Conservation (phyloP, 2,113 vertebrate genomes). For the Tricholaema leucomelas region DNA sequence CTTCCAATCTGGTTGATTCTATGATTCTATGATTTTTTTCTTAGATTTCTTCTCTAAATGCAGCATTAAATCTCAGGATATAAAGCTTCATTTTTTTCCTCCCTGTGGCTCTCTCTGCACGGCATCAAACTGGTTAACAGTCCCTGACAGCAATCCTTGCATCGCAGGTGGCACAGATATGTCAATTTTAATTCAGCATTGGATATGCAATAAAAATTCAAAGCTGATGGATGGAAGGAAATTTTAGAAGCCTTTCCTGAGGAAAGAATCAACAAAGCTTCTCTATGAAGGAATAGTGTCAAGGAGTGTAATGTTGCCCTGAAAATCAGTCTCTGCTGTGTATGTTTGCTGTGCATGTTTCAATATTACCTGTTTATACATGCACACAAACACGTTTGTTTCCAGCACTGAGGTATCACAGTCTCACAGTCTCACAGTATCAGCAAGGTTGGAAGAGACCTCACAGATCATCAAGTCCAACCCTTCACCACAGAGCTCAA, state of each 20-base stretch:
- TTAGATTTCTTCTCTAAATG: neutral
- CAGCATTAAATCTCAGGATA: neutral
- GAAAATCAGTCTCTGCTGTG: neutral
- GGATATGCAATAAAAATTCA: conserved; percentile 13
- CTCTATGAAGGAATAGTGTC: neutral
- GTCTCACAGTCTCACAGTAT: no score
- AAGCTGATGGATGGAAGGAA: neutral
- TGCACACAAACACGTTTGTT: neutral
- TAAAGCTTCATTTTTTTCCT: neutral
- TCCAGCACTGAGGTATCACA: neutral
- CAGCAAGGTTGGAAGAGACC: no score
- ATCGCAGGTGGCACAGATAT: conserved; percentile 24
- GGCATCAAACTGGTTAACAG: conserved; percentile 11
- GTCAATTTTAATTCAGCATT: conserved; percentile 20
- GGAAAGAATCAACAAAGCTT: neutral
- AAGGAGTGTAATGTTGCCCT: neutral
- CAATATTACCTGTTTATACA: neutral
- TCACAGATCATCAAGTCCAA: no score
- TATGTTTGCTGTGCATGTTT: neutral
- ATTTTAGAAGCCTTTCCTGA: neutral
- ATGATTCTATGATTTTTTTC: no score
- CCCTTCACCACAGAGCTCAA: no score
- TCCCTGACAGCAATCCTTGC: neutral
- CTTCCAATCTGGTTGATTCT: no score
- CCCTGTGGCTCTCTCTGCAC: neutral